A percentile compares a stretch with the other conserved stretches of the same genome.
Evolutionary conservation across 2,888 invertebrate genomes (phyloP).

Genomic region (Baronia brevicornis): DNA sequence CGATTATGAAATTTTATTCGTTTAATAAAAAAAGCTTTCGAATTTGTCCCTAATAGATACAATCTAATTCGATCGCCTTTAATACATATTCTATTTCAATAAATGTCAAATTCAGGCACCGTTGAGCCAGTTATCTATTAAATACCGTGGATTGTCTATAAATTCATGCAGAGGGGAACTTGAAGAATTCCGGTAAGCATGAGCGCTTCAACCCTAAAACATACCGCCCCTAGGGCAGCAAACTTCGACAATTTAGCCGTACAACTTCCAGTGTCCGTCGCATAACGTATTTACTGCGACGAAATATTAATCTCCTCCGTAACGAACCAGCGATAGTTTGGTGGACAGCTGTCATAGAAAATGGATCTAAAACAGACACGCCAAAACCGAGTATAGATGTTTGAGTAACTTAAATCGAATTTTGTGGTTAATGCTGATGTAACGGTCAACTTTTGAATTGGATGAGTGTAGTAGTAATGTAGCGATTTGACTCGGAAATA

Average conservation of each 20-base stretch:
- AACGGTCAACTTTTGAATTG: no score
- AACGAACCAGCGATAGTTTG: constrained; percentile 61
- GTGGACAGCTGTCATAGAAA: constrained; percentile 38
- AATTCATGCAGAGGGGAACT: neutral
- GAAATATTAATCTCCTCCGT: constrained; percentile 69
- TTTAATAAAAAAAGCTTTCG: neutral
- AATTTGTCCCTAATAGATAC: no score
- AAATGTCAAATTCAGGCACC: no score
- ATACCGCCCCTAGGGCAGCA: constrained; percentile 48
- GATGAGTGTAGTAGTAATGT: no score
- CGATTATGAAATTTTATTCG: no score
- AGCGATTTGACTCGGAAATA: no score
- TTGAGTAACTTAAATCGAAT: constrained; percentile 19
- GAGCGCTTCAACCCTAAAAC: constrained; percentile 32
- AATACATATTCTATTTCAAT: constrained; percentile 11
- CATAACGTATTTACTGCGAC: constrained; percentile 69
- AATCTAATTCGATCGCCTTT: no score
- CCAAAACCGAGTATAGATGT: constrained; percentile 15
- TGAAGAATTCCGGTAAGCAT: constrained; percentile 22
- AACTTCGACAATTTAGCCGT: constrained; percentile 65
- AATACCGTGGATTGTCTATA: neutral
- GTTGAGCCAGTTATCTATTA: neutral
- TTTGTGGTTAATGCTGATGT: no score
- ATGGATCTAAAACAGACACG: constrained; percentile 26
- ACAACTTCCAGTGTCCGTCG: constrained; percentile 60